Base-by-base conservation (phyloP, 2,797 vertebrate species). In the Gallinago solitaria region DNA sequence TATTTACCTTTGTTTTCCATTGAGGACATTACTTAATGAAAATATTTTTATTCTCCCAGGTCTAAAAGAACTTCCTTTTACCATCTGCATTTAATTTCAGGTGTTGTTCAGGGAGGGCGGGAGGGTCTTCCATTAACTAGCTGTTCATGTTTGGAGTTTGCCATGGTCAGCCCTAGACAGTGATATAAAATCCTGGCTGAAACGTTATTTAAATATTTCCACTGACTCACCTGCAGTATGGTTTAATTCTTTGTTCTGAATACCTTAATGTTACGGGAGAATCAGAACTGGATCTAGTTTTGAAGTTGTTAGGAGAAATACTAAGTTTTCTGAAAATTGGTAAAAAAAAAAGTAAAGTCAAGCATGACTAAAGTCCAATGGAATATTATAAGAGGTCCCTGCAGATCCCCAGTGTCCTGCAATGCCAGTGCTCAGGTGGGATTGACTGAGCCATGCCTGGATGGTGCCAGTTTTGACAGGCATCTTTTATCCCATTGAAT, bases 51-150 rank as follows among this genome's bases (percentile, higher is more conserved):
- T 73, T 73, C 35, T 82, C 33, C 28, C 20, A 64, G 43, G 9
- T 56, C 51, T 48, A 69, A 53, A 15, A 73, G 56, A 87, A 65
- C 24, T 56, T 75, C 17, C 48, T 83, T 93, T 87, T n/a, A 75
- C 35, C 78, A 81, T 75, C 79, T 91, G 83, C 30, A 48, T 78
- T 93, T 93, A 35, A 90, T 96, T 94, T 87, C 50, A 67, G 2
- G 2, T 81, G 51, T 51, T 69, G 39, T 47, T 93, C 37, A 28
- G 41, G 30, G 48, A 67, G 16, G 43, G 45, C 27, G 53, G 21
- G 21, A 21, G 23, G 47, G 9, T 85, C 50, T 78, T 77, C 47
- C 48, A 61, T 57, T 57, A 67, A 80, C 83, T 74, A 85, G 39
- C 57, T 78, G 50, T 57, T 80, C 53, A 41, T 3, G 3, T 71